Evolutionary conservation across 2,888 invertebrate genomes (phyloP).

Genomic region (Mystacides longicornis): DNA sequence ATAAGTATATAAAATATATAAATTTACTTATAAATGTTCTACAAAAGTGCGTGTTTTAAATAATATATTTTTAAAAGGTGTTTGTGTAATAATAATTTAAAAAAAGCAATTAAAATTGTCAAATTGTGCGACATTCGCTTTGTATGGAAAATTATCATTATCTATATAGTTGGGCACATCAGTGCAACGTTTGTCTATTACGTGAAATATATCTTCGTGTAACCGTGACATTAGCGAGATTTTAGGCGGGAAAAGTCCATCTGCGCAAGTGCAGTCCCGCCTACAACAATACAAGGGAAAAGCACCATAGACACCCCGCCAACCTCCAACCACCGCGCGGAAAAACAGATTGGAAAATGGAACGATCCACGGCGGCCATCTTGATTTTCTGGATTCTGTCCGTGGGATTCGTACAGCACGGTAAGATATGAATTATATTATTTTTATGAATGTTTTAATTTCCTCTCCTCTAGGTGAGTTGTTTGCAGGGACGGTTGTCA

Average conservation of each 20-base stretch:
- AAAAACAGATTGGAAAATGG: conserved; percentile 20
- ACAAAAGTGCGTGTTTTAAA: too few species aligned
- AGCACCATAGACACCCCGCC: conserved; percentile 8
- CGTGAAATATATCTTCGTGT: conserved; percentile 6
- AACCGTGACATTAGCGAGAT: conserved; percentile 7
- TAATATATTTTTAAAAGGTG: too few species aligned
- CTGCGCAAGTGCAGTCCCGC: conserved; percentile 1
- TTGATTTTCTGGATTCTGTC: conserved; percentile 19
- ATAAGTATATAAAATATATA: too few species aligned
- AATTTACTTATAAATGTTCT: too few species aligned
- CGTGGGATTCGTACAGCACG: conserved; percentile 19
- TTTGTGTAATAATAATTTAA: too few species aligned
- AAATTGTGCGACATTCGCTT: too few species aligned
- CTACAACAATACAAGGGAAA: background rate
- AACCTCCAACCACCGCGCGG: conserved; percentile 13
- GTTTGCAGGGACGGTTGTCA: background rate
- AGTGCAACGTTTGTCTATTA: background rate
- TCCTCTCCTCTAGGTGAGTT: background rate
- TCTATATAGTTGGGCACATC: too few species aligned
- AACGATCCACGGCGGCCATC: conserved; percentile 19
- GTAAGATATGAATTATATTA: conserved; percentile 11
- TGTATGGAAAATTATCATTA: too few species aligned
- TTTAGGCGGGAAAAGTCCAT: background rate
- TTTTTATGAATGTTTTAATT: conserved; percentile 1
- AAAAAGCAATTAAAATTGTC: too few species aligned